Base-by-base conservation (phyloP, 1,140 invertebrate species). In the Orius laevigatus region DNA sequence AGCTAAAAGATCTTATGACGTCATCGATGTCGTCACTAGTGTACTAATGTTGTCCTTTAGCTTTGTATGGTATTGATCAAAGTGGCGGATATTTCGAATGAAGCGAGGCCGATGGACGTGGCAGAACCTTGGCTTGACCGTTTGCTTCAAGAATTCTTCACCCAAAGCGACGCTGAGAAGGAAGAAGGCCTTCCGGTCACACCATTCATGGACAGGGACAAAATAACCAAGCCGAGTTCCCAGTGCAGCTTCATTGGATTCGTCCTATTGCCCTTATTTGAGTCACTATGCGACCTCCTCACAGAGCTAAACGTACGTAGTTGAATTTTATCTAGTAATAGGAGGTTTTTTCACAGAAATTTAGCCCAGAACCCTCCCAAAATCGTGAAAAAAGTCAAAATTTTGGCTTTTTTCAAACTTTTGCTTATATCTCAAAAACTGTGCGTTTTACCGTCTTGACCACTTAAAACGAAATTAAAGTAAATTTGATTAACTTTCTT, bases 121-220 rank as follows among this genome's bases (percentile, higher is more conserved):
- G 82, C 84, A 5, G 84, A 87, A 55, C 82, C 82, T 0, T 89
- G 85, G 84, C 62, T 88, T 40, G 84, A 88, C 53, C 76, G 78
- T 53, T 65, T 89, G 6, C 66, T 88, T 15, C 66, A 66, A 53
- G 80, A 84, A 59, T 84, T 83, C 59, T 84, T 84, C 58, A 79
- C 79, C 53, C 81, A 88, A 66, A 84, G 81, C 60, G 84, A 87
- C 52, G 75, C 79, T 5, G 84, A 89, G 59, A 88, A 88, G 60
- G 67, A 82, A 35, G 81, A 86, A 62, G 84, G 84, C 6, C 67
- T 89, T 49, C 84, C 84, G 1, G 83, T 88, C 1, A 85, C 84
- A 5, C 84, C 84, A 1, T 89, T 88, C 59, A 89, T 89, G 85
- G 85, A 89, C 60, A 71, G 84, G n/a, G 83, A 88, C 50, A 87